A percentile compares a stretch with the other conserved stretches of the same genome.
Conservation (phyloP, 2,888 invertebrate species). For the Drosophila niveifrons region DNA sequence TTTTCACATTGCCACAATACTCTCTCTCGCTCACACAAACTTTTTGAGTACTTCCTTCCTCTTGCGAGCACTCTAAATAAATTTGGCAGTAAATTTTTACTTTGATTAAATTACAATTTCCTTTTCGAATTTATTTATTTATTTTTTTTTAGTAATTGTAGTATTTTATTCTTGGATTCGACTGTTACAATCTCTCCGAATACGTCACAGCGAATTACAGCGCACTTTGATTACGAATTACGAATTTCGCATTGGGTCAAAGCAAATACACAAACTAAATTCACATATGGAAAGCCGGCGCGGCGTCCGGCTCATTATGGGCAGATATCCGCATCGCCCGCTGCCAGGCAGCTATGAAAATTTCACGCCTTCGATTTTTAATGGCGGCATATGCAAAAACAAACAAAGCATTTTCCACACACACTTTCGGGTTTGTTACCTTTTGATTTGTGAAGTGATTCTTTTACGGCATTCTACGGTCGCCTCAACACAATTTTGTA, state of each 20-base stretch:
- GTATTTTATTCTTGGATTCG: neutral
- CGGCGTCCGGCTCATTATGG: conserved; percentile 62
- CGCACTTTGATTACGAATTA: conserved; percentile 39
- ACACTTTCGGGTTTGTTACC: conserved; percentile 45
- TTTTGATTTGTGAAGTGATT: conserved; percentile 43
- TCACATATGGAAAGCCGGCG: conserved; percentile 44
- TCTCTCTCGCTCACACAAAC: conserved; percentile 9
- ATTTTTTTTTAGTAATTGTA: neutral
- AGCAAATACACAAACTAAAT: conserved; percentile 33
- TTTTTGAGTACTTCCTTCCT: conserved; percentile 15
- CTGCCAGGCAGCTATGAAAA: conserved; percentile 32
- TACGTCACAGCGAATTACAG: conserved; percentile 50
- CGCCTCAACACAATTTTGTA: conserved; percentile 28
- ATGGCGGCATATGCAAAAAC: conserved; percentile 57
- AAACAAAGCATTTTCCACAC: conserved; percentile 59
- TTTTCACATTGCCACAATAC: conserved; percentile 17
- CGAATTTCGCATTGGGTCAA: conserved; percentile 36
- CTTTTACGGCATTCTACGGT: conserved; percentile 29
- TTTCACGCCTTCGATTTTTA: conserved; percentile 67
- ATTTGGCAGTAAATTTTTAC: conserved; percentile 20
- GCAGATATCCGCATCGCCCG: conserved; percentile 54
- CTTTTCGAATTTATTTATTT: conserved; percentile 21
- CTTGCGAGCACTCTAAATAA: conserved; percentile 10
- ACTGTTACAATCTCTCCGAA: conserved; percentile 21
- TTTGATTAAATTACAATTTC: conserved; percentile 44